A percentile compares a stretch with the other conserved stretches of the same genome.
These are phyloP conservation scores for Drosophila siamana DNA, from an alignment of 2,888 invertebrate genomes.

Conservation along the genomic window DNA sequence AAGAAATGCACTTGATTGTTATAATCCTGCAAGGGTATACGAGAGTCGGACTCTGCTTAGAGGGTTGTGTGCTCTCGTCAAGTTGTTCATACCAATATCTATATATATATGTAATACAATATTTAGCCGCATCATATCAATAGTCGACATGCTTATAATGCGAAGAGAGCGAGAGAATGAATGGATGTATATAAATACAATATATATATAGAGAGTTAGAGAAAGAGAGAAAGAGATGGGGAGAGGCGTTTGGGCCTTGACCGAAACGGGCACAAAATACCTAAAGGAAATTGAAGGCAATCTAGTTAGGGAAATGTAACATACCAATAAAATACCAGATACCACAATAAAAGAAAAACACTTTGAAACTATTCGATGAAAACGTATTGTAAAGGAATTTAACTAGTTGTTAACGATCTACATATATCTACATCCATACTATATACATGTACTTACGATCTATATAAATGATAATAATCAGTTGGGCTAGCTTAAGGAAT, in stretches of 20 bases:
- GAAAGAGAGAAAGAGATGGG: slow-evolving; percentile 8
- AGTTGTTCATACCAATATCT: slow-evolving; percentile 10
- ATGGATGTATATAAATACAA: slow-evolving; percentile 27
- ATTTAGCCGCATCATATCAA: slow-evolving; percentile 70
- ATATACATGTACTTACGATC: slow-evolving; percentile 16
- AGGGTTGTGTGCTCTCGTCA: slow-evolving; percentile 3
- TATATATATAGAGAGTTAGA: slow-evolving; percentile 34
- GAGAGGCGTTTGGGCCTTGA: neutral
- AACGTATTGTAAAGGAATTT: slow-evolving; percentile 58
- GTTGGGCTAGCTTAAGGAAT: slow-evolving; percentile 65
- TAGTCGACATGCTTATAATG: slow-evolving; percentile 43
- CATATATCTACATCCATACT: slow-evolving; percentile 6
- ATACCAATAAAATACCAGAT: slow-evolving; percentile 31
- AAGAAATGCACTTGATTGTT: slow-evolving; percentile 25
- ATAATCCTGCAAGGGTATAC: slow-evolving; percentile 43
- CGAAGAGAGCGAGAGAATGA: neutral
- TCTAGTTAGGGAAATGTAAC: slow-evolving; percentile 82
- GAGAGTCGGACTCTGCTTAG: slow-evolving; percentile 9
- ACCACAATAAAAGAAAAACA: too few relatives aligned
- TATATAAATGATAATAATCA: slow-evolving; percentile 25
- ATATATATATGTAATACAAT: slow-evolving; percentile 26
- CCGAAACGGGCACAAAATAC: slow-evolving; percentile 49
- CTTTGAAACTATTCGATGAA: slow-evolving; percentile 13
- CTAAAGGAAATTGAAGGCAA: slow-evolving; percentile 80
- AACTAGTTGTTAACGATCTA: slow-evolving; percentile 36